A percentile compares a stretch with the other conserved stretches of the same genome.
These are phyloP conservation scores for Trissolcus basalis DNA, from an alignment of 1,140 invertebrate genomes.

Conservation along the genomic window DNA sequence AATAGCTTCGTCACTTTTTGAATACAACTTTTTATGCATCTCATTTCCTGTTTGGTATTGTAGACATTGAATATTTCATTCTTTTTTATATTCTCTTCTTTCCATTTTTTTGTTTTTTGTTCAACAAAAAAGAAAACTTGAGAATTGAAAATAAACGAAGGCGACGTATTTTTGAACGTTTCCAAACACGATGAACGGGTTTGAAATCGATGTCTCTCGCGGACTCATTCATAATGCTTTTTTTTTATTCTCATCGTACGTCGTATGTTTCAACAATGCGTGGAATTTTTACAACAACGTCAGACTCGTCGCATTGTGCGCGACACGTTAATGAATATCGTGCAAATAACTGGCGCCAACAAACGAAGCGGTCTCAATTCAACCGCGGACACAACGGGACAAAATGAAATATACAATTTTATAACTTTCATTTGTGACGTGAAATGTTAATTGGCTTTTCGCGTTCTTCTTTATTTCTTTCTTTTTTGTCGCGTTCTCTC, in stretches of 20 bases:
- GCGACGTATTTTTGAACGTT: too few species aligned
- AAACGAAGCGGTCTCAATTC: too few species aligned
- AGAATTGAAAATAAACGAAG: conserved; percentile 3
- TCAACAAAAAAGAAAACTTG: background rate
- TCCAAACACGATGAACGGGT: background rate
- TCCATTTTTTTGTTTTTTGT: background rate
- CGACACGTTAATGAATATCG: conserved; percentile 23
- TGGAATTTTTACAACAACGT: conserved; percentile 20
- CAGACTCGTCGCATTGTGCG: conserved; percentile 8
- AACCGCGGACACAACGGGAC: background rate
- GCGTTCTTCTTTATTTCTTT: too few species aligned
- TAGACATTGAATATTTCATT: too few species aligned
- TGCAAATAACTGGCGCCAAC: background rate
- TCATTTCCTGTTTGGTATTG: too few species aligned
- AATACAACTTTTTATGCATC: background rate
- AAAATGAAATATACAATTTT: conserved; percentile 9
- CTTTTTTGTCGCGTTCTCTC: conserved; percentile 32
- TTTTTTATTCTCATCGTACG: conserved; percentile 33
- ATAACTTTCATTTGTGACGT: too few species aligned
- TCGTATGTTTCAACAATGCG: conserved; percentile 16
- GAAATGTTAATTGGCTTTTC: background rate
- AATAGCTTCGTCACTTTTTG: background rate
- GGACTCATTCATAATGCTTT: conserved; percentile 52
- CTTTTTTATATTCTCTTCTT: too few species aligned
- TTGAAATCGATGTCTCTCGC: conserved; percentile 31